Conservation (phyloP, 2,113 vertebrate species). For the Tonatia bakeri region DNA sequence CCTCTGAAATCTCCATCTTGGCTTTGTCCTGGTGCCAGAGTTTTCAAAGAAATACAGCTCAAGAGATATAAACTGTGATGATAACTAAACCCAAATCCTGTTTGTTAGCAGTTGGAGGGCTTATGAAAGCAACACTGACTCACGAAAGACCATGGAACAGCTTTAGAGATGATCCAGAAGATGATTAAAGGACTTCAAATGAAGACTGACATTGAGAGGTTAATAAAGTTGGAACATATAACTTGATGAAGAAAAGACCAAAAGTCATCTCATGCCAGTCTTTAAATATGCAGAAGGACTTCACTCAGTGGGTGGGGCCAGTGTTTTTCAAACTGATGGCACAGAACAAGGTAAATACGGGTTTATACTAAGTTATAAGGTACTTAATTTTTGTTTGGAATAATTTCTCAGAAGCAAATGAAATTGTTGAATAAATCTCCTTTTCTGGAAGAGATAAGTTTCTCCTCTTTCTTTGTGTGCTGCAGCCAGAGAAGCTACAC, state of each 20-base stretch:
- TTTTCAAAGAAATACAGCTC: constrained; percentile 25
- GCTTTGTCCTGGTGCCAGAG: not conserved
- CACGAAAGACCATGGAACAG: not conserved
- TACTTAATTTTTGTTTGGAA: not conserved
- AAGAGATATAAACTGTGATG: not conserved
- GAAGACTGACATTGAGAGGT: not conserved
- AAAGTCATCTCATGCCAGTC: not conserved
- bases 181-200: constrained; percentile 55
- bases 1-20: not conserved
- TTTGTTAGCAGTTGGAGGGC: not conserved
- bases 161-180: constrained; percentile 43
- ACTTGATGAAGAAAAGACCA: not conserved
- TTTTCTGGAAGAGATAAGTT: not conserved
- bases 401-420: too few relatives aligned
- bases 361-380: not conserved
- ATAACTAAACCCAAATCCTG: constrained; percentile 7
- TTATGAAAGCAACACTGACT: not conserved
- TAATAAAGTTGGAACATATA: not conserved
- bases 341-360: not conserved
- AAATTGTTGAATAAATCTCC: not conserved
- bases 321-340: not conserved
- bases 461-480: not conserved
- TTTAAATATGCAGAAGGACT: not conserved
- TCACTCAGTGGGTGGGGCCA: not conserved
- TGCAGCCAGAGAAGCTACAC: not conserved